These are phyloP conservation scores for Exocentrus adspersus DNA, from an alignment of 2,888 invertebrate genomes.

Conservation along the genomic window DNA sequence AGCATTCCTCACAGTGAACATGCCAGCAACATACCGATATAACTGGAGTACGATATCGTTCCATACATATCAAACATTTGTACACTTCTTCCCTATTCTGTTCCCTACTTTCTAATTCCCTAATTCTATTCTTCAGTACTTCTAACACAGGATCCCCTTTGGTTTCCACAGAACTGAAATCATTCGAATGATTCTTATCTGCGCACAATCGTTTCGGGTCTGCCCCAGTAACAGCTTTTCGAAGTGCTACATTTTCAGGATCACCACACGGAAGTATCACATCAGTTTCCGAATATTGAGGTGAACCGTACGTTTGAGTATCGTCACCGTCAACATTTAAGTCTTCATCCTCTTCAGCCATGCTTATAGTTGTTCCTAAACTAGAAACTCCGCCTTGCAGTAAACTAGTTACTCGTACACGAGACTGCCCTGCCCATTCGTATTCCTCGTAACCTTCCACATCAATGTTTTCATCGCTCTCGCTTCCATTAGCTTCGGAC, in stretches of 20 bases:
- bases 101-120: constrained; percentile 75
- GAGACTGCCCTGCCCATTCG: constrained; percentile 91
- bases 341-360: constrained; percentile 73
- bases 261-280: constrained; percentile 70
- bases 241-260: constrained; percentile 67
- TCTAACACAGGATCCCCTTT: constrained; percentile 69
- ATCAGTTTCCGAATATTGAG: constrained; percentile 86
- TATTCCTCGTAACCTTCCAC: constrained; percentile 88
- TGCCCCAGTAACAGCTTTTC: constrained; percentile 65
- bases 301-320: constrained; percentile 84
- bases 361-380: constrained; percentile 62
- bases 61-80: constrained; percentile 92
- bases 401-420: constrained; percentile 78
- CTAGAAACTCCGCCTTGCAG: constrained; percentile 74
- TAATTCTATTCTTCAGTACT: constrained; percentile 79
- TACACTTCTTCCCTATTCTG: constrained; percentile 70
- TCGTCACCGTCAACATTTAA: constrained; percentile 90
- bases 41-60: constrained; percentile 84
- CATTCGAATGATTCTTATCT: constrained; percentile 30
- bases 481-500: constrained; percentile 64
- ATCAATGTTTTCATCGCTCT: constrained; percentile 82
- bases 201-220: constrained; percentile 46
- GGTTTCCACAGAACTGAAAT: constrained; percentile 31
- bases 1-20: constrained; percentile 90
- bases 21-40: constrained; percentile 97